phyloP scores from a whole-genome alignment of 2,888 invertebrate genomes.

The Hoplodrina blanda region DNA sequence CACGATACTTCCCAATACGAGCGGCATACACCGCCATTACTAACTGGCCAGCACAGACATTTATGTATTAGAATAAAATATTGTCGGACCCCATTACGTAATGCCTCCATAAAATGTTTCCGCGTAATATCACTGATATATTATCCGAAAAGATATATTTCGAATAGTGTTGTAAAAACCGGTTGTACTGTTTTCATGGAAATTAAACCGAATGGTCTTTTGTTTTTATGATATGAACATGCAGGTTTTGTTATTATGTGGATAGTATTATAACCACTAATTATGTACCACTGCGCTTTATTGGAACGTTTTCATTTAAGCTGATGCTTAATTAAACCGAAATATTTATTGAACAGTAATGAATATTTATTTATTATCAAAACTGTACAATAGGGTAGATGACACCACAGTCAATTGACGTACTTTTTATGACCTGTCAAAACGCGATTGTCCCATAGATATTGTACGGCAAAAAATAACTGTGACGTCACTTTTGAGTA shows the following conservation, averaged over 20 bases:
- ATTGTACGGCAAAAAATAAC: no score
- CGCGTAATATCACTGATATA: conserved; percentile 80
- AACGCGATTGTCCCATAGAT: no score
- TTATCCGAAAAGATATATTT: conserved; percentile 72
- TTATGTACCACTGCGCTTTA: neutral
- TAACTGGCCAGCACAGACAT: conserved; percentile 55
- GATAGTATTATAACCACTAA: conserved; percentile 13
- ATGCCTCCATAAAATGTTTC: conserved; percentile 84
- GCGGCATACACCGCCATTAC: conserved; percentile 41
- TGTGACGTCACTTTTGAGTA: no score
- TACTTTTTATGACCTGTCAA: no score
- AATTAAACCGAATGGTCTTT: conserved; percentile 45
- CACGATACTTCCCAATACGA: conserved; percentile 17
- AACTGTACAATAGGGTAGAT: no score
- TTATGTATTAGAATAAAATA: conserved; percentile 78
- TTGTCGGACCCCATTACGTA: conserved; percentile 79
- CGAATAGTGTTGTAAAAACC: conserved; percentile 62
- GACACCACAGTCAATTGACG: no score
- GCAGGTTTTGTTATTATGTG: conserved; percentile 15
- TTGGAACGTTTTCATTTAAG: neutral
- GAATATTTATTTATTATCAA: no score
- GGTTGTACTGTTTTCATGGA: conserved; percentile 45
- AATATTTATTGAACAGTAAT: no score
- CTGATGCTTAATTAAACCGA: no score
- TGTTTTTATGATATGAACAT: conserved; percentile 32